Conservation (phyloP, 2,113 vertebrate genomes). For the Brachypodius melanocephalos region DNA sequence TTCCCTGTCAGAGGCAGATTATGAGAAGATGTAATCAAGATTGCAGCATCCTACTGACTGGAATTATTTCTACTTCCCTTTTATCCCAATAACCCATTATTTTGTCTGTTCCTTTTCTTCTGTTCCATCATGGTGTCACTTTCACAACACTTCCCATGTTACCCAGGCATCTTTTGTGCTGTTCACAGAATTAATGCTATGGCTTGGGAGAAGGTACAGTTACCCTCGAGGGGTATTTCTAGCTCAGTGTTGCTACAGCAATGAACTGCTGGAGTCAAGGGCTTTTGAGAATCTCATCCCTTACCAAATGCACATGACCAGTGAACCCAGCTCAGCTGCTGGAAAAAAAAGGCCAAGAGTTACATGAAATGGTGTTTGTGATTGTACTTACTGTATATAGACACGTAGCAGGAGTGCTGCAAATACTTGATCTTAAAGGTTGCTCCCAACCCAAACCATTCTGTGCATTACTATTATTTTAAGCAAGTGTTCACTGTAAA, state of each 20-base stretch:
- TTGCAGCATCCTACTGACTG: background rate
- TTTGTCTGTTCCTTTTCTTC: background rate
- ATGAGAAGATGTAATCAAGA: background rate
- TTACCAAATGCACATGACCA: background rate
- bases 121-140: background rate
- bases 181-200: background rate
- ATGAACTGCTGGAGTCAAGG: background rate
- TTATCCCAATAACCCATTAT: background rate
- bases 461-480: background rate
- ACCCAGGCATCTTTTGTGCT: background rate
- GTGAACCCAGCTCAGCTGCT: background rate
- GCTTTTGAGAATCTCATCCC: background rate
- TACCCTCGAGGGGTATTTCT: background rate
- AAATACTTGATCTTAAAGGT: background rate
- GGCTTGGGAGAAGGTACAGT: background rate
- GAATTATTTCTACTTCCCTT: background rate
- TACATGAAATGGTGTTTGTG: background rate
- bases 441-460: background rate
- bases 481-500: background rate
- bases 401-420: fast-evolving
- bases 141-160: background rate
- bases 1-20: background rate
- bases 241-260: background rate
- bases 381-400: background rate
- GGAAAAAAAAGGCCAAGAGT: background rate